Evolutionary conservation across 2,797 vertebrate species (phyloP).

Genomic region (Lacerta viridis): DNA sequence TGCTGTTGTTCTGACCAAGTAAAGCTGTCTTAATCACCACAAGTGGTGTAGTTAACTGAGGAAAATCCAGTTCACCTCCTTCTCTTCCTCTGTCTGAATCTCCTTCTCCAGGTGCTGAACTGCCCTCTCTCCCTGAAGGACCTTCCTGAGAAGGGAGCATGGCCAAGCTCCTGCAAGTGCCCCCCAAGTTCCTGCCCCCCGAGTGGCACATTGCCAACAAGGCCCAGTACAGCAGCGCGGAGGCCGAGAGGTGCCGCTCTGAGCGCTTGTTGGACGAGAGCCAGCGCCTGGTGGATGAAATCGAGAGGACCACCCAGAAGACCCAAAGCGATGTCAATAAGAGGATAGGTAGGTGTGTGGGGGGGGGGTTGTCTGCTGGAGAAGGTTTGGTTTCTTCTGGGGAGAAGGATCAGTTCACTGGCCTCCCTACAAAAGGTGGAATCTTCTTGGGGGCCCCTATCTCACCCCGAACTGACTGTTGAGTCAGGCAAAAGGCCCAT

Average conservation of each 20-base stretch:
- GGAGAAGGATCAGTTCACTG: too few species aligned
- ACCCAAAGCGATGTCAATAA: slow-evolving; percentile 87
- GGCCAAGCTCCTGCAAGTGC: slow-evolving; percentile 79
- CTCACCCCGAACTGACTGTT: too few species aligned
- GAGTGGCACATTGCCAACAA: slow-evolving; percentile 84
- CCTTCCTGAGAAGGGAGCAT: slow-evolving; percentile 72
- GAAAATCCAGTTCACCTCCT: too few species aligned
- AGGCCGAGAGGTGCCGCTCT: slow-evolving; percentile 83
- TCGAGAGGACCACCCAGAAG: slow-evolving; percentile 82
- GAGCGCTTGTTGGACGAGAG: slow-evolving; percentile 85
- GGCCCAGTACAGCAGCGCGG: slow-evolving; percentile 74
- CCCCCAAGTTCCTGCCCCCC: slow-evolving; percentile 80
- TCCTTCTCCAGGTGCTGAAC: background rate
- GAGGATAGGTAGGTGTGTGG: slow-evolving; percentile 84
- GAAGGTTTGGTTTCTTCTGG: too few species aligned
- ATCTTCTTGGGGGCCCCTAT: too few species aligned
- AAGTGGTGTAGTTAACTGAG: too few species aligned
- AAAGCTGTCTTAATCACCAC: too few species aligned
- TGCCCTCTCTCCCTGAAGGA: slow-evolving; percentile 37
- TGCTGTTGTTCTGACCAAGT: too few species aligned
- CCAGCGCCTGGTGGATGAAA: slow-evolving; percentile 86
- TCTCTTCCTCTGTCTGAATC: too few species aligned
- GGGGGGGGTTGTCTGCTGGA: background rate
- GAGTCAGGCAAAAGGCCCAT: too few species aligned
- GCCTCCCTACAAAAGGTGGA: too few species aligned